Percentiles rank a stretch among this genome's conserved stretches.
These are phyloP conservation scores for Cassiopea xamachana DNA, from an alignment of 30 jellyfish, hydroid and myxozoan species.

Conservation along the genomic window DNA sequence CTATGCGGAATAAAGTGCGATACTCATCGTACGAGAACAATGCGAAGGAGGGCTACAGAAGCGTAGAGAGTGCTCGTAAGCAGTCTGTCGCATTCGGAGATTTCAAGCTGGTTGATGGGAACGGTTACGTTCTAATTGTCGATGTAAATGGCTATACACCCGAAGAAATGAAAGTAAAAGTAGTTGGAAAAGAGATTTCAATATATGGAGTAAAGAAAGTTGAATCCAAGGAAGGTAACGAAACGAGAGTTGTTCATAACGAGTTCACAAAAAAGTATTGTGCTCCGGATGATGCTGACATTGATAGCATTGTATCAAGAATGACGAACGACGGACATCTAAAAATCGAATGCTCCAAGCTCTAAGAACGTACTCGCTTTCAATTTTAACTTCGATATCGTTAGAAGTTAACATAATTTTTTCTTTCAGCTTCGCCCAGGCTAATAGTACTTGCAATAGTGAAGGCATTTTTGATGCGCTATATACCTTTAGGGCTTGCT, in stretches of 20 bases:
- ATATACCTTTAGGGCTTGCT: no score
- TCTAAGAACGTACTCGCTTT: not conserved
- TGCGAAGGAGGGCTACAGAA: slow-evolving; percentile 8
- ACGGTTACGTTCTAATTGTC: slow-evolving; percentile 60
- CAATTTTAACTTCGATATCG: not conserved
- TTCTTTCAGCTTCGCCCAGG: no score
- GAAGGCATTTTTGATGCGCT: no score
- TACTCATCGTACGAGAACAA: slow-evolving; percentile 61
- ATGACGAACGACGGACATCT: slow-evolving; percentile 70
- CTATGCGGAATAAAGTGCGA: slow-evolving; percentile 18
- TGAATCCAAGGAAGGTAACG: slow-evolving; percentile 72
- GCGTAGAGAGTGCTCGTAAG: not conserved
- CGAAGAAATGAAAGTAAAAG: slow-evolving; percentile 79
- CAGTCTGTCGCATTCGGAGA: slow-evolving; percentile 61
- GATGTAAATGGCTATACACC: slow-evolving; percentile 73
- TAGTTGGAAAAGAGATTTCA: slow-evolving; percentile 68
- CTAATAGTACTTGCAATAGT: no score
- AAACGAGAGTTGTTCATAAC: slow-evolving; percentile 52
- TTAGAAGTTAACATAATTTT: no score
- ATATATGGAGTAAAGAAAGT: slow-evolving; percentile 65
- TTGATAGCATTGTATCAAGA: slow-evolving; percentile 69
- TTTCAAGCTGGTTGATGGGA: slow-evolving; percentile 47
- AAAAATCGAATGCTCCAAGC: slow-evolving; percentile 60
- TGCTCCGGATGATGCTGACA: slow-evolving; percentile 71
- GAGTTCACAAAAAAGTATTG: slow-evolving; percentile 64